Percentiles rank a stretch among this genome's conserved stretches.
These are phyloP conservation scores for Encarsia formosa DNA, from an alignment of 2,888 invertebrate genomes.

Conservation along the genomic window DNA sequence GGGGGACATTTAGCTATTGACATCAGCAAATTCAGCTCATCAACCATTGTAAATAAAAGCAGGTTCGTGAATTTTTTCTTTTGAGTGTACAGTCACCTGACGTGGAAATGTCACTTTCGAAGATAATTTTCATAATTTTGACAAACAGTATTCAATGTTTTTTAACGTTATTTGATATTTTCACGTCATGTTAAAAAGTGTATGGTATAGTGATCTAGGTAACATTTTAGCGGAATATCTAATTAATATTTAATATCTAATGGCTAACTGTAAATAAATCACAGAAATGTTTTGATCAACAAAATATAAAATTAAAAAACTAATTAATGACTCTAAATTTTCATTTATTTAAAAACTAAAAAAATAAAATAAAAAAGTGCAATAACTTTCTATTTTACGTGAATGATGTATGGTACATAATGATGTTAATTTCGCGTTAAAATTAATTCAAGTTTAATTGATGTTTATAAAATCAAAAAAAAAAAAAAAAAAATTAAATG, in stretches of 20 bases:
- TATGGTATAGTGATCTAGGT: background rate
- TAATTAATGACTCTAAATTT: slow-evolving; percentile 6
- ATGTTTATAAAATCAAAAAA: background rate
- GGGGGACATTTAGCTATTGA: too few species aligned
- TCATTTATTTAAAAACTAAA: too few species aligned
- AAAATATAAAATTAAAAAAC: slow-evolving; percentile 8
- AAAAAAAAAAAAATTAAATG: slow-evolving; percentile 10
- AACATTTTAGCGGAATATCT: slow-evolving; percentile 9
- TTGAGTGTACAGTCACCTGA: too few species aligned
- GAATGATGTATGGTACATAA: background rate
- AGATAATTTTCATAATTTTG: too few species aligned
- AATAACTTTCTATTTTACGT: slow-evolving; percentile 4
- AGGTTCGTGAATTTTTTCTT: too few species aligned
- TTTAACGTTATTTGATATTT: too few species aligned
- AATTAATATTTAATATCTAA: slow-evolving; percentile 9
- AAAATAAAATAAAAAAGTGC: slow-evolving; percentile 2
- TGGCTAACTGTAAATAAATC: slow-evolving; percentile 14
- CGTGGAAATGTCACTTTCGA: too few species aligned
- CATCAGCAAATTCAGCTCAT: too few species aligned
- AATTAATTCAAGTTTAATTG: background rate
- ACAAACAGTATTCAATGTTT: too few species aligned
- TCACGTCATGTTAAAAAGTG: background rate
- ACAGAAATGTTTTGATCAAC: slow-evolving; percentile 7
- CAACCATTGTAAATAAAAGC: too few species aligned
- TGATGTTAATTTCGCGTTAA: background rate